Evolutionary conservation across 2,888 invertebrate genomes (phyloP).

Genomic region (Meiosimyza platycephala): DNA sequence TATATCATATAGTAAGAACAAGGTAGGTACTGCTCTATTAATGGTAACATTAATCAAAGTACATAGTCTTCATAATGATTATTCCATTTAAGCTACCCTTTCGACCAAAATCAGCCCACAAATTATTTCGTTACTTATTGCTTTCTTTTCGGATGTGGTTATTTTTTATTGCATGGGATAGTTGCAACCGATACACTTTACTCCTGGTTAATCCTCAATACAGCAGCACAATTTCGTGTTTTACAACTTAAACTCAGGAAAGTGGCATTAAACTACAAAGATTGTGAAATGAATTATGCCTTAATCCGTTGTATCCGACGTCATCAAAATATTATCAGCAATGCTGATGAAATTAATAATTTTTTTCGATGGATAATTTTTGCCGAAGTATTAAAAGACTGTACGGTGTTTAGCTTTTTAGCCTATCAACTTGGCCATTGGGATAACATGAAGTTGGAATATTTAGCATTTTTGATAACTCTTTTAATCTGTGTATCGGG

Average conservation of each 20-base stretch:
- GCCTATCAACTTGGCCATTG: constrained; percentile 39
- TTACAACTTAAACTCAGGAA: constrained; percentile 36
- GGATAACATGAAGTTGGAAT: neutral
- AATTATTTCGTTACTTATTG: constrained; percentile 35
- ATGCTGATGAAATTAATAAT: constrained; percentile 28
- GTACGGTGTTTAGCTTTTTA: constrained; percentile 39
- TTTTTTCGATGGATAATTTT: constrained; percentile 40
- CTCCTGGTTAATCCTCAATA: constrained; percentile 43
- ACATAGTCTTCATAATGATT: neutral
- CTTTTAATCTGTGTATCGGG: constrained; percentile 36
- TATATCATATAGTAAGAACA: too few relatives aligned
- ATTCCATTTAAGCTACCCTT: constrained; percentile 26
- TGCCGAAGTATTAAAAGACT: constrained; percentile 37
- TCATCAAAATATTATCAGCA: constrained; percentile 36
- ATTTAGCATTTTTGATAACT: constrained; percentile 30
- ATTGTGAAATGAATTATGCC: neutral
- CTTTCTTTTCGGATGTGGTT: constrained; percentile 29
- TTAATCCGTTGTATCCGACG: constrained; percentile 29
- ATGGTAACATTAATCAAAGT: too few relatives aligned
- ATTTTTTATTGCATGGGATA: constrained; percentile 11
- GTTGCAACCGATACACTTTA: constrained; percentile 37
- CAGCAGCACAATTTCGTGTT: constrained; percentile 43
- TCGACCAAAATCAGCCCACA: constrained; percentile 6
- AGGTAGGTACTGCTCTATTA: too few relatives aligned
- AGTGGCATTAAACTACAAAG: constrained; percentile 6